Evolutionary conservation across 2,888 invertebrate species (phyloP).

Genomic region (Nebria brevicollis): DNA sequence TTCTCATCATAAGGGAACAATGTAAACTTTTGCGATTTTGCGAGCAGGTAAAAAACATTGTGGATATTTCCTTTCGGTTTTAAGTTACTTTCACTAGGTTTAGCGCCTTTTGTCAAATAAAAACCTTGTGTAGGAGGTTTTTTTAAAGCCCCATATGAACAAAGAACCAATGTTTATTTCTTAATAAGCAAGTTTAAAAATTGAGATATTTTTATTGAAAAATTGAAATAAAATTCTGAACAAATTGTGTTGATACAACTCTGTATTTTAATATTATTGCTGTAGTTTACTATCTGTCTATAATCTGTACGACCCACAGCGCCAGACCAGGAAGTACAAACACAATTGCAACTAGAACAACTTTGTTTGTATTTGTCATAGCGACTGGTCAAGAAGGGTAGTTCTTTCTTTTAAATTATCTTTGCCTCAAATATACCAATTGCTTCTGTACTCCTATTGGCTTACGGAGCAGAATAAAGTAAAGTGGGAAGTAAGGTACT

Average conservation of each 20-base stretch:
- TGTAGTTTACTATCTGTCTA: not conserved
- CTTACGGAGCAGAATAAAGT: no score
- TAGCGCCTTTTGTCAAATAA: no score
- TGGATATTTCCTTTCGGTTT: slow-evolving; percentile 39
- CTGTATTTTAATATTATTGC: slow-evolving; percentile 7
- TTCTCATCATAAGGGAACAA: no score
- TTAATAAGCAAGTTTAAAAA: no score
- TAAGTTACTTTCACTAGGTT: slow-evolving; percentile 31
- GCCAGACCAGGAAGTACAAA: slow-evolving; percentile 32
- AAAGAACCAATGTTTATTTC: no score
- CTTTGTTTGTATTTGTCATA: not conserved
- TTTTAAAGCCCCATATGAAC: no score
- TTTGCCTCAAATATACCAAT: no score
- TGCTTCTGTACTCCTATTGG: no score
- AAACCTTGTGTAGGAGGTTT: no score
- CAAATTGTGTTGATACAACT: not conserved
- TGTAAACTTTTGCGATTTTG: not conserved
- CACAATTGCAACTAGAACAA: slow-evolving; percentile 24
- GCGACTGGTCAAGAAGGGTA: not conserved
- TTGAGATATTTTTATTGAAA: no score
- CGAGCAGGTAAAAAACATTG: slow-evolving; percentile 30
- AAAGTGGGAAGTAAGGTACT: no score
- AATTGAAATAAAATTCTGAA: no score
- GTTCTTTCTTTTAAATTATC: not conserved
- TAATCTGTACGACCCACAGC: slow-evolving; percentile 7